Conservation (phyloP, 2,113 vertebrate species). For the Terrapene triunguis region DNA sequence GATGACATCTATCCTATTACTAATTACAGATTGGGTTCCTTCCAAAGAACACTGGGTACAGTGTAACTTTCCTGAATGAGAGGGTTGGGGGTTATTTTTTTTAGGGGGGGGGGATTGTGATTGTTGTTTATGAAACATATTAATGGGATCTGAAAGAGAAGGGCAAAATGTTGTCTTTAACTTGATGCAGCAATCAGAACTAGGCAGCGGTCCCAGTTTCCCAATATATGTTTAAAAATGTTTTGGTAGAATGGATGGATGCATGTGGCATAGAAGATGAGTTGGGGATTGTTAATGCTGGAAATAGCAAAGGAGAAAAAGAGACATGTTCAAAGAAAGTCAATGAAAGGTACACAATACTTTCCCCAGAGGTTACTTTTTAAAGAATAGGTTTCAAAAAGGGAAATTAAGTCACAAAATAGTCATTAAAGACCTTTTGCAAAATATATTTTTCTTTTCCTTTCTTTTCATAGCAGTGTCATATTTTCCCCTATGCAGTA, state of each 20-base stretch:
- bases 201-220: not conserved
- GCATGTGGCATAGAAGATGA: not conserved
- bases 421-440: not conserved
- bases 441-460: not conserved
- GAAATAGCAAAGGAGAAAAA: not conserved
- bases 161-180: not conserved
- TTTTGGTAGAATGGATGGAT: not conserved
- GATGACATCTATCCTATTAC: not conserved
- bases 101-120: not conserved
- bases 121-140: not conserved
- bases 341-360: not conserved
- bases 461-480: not conserved
- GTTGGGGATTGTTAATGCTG: not conserved
- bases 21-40: slow-evolving; percentile 22
- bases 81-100: not conserved
- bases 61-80: not conserved
- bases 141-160: not conserved
- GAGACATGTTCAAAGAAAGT: not conserved
- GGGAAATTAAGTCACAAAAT: not conserved
- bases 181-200: slow-evolving; percentile 1
- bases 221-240: not conserved
- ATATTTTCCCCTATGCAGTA: not conserved
- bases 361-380: not conserved
- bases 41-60: not conserved
- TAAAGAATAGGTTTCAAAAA: not conserved